Evolutionary conservation across 2,888 invertebrate species (phyloP).

Genomic region (Caenorhabditis sp.): DNA sequence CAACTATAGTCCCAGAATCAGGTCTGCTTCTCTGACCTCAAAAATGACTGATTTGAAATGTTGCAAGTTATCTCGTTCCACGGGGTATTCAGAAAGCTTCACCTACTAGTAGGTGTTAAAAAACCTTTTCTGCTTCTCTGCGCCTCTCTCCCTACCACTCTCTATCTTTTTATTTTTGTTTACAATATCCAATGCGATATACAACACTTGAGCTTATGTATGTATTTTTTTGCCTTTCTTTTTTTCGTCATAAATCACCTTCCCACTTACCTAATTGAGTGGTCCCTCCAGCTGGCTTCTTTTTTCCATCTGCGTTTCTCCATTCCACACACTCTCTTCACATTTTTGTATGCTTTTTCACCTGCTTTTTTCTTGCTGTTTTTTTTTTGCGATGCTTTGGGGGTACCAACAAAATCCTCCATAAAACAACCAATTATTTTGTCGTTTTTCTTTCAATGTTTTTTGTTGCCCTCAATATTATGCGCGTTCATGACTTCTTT

Average conservation of each 20-base stretch:
- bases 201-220: background rate
- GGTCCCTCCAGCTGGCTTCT: background rate
- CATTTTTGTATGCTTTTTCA: background rate
- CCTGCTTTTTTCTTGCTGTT: background rate
- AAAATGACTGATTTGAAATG: too few relatives aligned
- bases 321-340: too few relatives aligned
- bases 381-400: background rate
- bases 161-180: background rate
- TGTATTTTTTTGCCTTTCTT: background rate
- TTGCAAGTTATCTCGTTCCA: too few relatives aligned
- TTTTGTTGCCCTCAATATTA: background rate
- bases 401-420: background rate
- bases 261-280: background rate
- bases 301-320: background rate
- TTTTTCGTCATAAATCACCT: background rate
- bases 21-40: too few relatives aligned
- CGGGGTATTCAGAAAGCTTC: too few relatives aligned
- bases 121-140: too few relatives aligned
- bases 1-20: too few relatives aligned
- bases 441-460: background rate
- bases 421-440: background rate
- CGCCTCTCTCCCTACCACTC: too few relatives aligned
- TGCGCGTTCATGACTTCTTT: background rate
- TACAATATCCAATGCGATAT: background rate
- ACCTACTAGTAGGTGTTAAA: too few relatives aligned